Evolutionary conservation across 2,113 vertebrate genomes (phyloP).

Genomic region (Cyprinodon variegatus): DNA sequence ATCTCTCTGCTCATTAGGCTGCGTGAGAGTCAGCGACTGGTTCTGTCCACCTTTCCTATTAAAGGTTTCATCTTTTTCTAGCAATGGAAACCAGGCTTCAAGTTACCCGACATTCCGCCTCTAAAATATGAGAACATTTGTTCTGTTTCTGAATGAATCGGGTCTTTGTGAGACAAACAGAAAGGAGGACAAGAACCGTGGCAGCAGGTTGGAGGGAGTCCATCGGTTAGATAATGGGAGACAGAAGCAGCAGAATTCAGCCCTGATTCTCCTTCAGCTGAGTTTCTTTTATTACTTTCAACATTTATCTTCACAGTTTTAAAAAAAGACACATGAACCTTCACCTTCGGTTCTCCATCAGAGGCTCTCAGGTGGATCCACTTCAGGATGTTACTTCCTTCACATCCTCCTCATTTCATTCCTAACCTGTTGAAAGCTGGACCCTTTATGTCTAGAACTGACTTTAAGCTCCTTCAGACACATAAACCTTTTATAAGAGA

Average conservation of each 20-base stretch:
- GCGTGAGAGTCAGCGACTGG: not conserved
- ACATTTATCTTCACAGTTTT: no score
- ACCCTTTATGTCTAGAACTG: no score
- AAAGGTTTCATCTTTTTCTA: not conserved
- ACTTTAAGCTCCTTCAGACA: no score
- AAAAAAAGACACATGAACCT: no score
- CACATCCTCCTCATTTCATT: no score
- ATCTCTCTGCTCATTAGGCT: no score
- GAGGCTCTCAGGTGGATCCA: no score
- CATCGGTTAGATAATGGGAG: slow-evolving; percentile 32
- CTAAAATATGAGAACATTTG: not conserved
- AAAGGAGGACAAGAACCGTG: slow-evolving; percentile 26
- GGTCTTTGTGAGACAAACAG: slow-evolving; percentile 17
- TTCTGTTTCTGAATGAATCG: not conserved
- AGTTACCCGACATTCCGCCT: not conserved
- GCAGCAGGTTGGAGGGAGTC: slow-evolving; percentile 16
- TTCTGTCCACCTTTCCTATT: no score
- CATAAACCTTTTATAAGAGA: not conserved
- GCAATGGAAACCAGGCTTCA: not conserved
- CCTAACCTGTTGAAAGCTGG: no score
- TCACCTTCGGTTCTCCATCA: no score
- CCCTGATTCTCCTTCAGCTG: not conserved
- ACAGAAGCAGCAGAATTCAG: not conserved
- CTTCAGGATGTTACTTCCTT: no score
- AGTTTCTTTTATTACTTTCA: no score